phyloP scores from a whole-genome alignment of 2,113 vertebrate genomes.

The Tichodroma muraria region DNA sequence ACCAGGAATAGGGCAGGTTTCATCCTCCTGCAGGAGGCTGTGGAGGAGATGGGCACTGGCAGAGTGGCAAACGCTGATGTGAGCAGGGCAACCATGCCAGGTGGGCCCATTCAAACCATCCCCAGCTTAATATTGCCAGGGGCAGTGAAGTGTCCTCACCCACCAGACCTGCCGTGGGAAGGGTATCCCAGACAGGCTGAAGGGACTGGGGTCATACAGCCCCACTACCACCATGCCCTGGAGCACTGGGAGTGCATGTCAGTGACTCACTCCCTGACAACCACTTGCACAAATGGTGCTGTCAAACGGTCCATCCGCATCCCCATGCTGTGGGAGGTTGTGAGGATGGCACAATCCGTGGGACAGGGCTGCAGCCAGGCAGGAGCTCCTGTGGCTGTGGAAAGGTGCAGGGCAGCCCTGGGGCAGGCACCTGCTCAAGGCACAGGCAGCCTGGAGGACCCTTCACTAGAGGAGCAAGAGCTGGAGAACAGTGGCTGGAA shows the following conservation, averaged over 20 bases:
- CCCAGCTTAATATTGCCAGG: fast-evolving
- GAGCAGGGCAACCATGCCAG: background rate
- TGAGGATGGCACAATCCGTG: fast-evolving
- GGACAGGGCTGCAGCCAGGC: fast-evolving
- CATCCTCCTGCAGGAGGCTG: background rate
- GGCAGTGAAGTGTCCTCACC: fast-evolving
- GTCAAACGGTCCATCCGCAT: fast-evolving
- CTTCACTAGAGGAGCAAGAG: background rate
- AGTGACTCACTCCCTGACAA: fast-evolving
- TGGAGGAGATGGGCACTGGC: background rate
- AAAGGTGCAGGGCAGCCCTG: fast-evolving
- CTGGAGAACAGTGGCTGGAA: background rate
- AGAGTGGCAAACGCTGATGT: fast-evolving
- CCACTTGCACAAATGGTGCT: background rate
- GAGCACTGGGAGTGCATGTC: fast-evolving
- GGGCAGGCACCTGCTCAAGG: background rate
- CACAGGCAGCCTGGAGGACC: background rate
- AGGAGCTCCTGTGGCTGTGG: background rate
- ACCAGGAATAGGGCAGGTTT: background rate
- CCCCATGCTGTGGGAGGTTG: background rate
- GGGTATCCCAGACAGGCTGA: fast-evolving
- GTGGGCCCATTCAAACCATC: background rate
- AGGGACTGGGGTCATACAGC: fast-evolving
- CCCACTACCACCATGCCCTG: fast-evolving
- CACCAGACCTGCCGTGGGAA: fast-evolving